Evolutionary conservation across 2,797 vertebrate species (phyloP).

Genomic region (Miichthys miiuy): DNA sequence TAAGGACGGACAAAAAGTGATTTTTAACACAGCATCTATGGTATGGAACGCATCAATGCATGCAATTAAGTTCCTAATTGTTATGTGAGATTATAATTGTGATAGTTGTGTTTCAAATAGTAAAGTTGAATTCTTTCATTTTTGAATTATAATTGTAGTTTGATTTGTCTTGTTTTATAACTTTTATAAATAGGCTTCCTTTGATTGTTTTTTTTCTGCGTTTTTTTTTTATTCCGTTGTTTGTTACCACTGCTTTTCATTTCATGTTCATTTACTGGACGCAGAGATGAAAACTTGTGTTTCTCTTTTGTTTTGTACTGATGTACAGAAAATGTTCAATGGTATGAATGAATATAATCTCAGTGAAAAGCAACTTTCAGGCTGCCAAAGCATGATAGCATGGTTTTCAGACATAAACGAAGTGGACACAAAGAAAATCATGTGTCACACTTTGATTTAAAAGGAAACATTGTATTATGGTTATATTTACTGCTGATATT

Average conservation of each 20-base stretch:
- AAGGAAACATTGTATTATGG: slow-evolving; percentile 87
- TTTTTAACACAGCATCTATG: slow-evolving; percentile 90
- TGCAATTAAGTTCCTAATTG: slow-evolving; percentile 90
- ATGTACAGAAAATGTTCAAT: slow-evolving; percentile 90
- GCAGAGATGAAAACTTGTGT: slow-evolving; percentile 83
- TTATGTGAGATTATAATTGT: slow-evolving; percentile 91
- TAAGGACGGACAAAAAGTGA: slow-evolving; percentile 80
- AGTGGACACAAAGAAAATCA: slow-evolving; percentile 86
- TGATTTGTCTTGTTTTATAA: slow-evolving; percentile 86
- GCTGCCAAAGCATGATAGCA: slow-evolving; percentile 92
- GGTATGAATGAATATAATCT: slow-evolving; percentile 92
- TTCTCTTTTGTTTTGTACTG: slow-evolving; percentile 83
- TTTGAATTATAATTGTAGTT: slow-evolving; percentile 88
- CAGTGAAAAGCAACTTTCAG: slow-evolving; percentile 90
- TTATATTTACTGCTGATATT: slow-evolving; percentile 88
- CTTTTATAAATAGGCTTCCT: slow-evolving; percentile 85
- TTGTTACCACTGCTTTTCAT: slow-evolving; percentile 83
- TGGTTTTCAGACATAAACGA: slow-evolving; percentile 90
- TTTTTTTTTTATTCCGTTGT: slow-evolving; percentile 71
- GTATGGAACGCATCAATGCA: slow-evolving; percentile 91
- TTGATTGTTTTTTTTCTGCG: slow-evolving; percentile 78
- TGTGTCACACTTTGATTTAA: slow-evolving; percentile 87
- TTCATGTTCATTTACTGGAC: slow-evolving; percentile 86
- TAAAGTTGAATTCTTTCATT: slow-evolving; percentile 89
- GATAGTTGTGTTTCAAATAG: slow-evolving; percentile 90